phyloP scores from a whole-genome alignment of 2,113 vertebrate species.

The Neomonachus schauinslandi region DNA sequence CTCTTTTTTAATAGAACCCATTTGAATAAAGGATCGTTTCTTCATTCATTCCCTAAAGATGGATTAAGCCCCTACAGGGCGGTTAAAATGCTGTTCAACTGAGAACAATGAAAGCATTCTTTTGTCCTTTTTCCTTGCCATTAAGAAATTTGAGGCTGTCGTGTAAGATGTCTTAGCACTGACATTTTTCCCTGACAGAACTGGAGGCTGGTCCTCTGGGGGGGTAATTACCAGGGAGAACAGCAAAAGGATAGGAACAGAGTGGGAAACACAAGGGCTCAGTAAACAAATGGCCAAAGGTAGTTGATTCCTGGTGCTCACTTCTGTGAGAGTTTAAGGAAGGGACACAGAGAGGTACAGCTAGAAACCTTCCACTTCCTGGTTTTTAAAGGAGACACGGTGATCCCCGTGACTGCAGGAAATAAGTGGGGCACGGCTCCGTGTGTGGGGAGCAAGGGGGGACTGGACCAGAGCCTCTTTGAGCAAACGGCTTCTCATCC shows the following conservation, averaged over 20 bases:
- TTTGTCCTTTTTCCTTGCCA: constrained; percentile 15
- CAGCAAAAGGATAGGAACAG: background rate
- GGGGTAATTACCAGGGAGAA: background rate
- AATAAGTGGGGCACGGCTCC: background rate
- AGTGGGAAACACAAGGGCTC: background rate
- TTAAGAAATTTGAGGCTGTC: constrained; percentile 64
- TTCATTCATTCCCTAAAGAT: background rate
- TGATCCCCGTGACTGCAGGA: background rate
- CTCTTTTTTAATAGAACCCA: constrained; percentile 8
- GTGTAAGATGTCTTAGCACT: background rate
- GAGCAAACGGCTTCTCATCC: background rate
- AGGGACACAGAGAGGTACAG: background rate
- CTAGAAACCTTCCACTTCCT: background rate
- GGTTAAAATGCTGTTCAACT: background rate
- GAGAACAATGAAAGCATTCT: constrained; percentile 7
- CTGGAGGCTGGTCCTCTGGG: background rate
- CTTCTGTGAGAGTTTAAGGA: background rate
- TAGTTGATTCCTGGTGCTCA: background rate
- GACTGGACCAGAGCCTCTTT: background rate
- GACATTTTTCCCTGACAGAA: constrained; percentile 50
- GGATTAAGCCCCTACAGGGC: background rate
- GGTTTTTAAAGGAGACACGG: background rate
- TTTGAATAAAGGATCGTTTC: constrained; percentile 6
- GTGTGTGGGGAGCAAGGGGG: background rate
- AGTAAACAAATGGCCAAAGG: background rate